A percentile compares a stretch with the other conserved stretches of the same genome.
Conservation (phyloP, 2,888 invertebrate genomes). For the Steinernema hermaphroditum region DNA sequence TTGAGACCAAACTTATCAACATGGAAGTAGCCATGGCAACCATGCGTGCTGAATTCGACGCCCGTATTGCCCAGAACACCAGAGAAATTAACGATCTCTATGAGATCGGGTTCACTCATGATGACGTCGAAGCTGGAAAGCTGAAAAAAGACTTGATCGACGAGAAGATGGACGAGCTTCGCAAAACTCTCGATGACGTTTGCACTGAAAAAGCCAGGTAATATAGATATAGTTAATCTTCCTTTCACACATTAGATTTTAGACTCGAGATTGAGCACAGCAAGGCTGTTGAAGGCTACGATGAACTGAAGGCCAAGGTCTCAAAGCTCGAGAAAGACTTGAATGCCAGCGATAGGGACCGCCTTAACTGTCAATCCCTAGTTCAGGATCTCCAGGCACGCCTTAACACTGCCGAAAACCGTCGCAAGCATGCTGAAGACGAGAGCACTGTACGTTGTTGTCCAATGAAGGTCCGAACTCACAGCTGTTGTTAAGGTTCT, state of each 20-base stretch:
- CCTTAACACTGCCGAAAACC: slow-evolving; percentile 77
- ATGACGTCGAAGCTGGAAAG: no score
- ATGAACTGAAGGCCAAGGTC: slow-evolving; percentile 73
- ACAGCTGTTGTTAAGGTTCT: background rate
- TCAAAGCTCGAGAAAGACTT: slow-evolving; percentile 72
- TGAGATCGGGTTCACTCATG: slow-evolving; percentile 72
- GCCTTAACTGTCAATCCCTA: slow-evolving; percentile 77
- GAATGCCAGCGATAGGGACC: slow-evolving; percentile 77
- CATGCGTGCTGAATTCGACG: slow-evolving; percentile 91
- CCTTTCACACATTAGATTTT: slow-evolving; percentile 30
- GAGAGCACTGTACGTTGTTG: slow-evolving; percentile 69
- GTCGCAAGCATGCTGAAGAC: slow-evolving; percentile 80
- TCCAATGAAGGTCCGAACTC: background rate
- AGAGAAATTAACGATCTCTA: slow-evolving; percentile 86
- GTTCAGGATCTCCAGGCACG: slow-evolving; percentile 77
- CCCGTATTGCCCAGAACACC: slow-evolving; percentile 83
- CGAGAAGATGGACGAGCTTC: slow-evolving; percentile 81
- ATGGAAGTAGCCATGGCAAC: slow-evolving; percentile 54
- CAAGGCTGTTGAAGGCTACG: slow-evolving; percentile 82
- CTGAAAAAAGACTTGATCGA: no score
- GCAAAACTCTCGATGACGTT: slow-evolving; percentile 86
- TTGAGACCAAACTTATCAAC: slow-evolving; percentile 72
- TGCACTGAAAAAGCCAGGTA: slow-evolving; percentile 85
- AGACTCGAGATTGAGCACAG: slow-evolving; percentile 89
- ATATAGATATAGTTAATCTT: background rate